Evolutionary conservation across 2,888 invertebrate genomes (phyloP).

Genomic region (Drosophila maculinotata): DNA sequence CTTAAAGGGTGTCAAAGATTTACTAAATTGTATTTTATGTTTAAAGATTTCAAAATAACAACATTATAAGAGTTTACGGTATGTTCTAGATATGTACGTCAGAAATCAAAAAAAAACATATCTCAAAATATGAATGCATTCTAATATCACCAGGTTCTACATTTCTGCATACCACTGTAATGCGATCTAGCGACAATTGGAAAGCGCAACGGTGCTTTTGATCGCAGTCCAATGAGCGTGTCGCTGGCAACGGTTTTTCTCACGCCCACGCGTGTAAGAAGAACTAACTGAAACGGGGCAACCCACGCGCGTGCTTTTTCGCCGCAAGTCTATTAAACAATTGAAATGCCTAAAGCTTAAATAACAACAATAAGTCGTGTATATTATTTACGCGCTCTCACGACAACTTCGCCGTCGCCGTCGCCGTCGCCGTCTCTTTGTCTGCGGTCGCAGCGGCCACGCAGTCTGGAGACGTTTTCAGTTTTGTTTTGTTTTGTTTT

Average conservation of each 20-base stretch:
- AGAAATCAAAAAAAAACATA: too few relatives aligned
- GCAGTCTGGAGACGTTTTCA: conserved; percentile 57
- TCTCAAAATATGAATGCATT: too few relatives aligned
- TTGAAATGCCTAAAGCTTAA: conserved; percentile 60
- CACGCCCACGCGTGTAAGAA: conserved; percentile 51
- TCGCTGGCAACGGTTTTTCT: conserved; percentile 40
- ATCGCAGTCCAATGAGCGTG: conserved; percentile 1
- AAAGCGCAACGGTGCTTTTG: conserved; percentile 26
- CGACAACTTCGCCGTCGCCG: conserved; percentile 4
- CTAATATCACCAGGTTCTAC: too few relatives aligned
- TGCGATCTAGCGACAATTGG: conserved; percentile 3
- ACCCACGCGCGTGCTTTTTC: conserved; percentile 63
- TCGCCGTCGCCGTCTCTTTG: conserved; percentile 39
- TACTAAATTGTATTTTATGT: too few relatives aligned
- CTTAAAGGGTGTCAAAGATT: too few relatives aligned
- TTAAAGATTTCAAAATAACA: too few relatives aligned
- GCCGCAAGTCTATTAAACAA: conserved; percentile 61
- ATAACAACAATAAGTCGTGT: conserved; percentile 21
- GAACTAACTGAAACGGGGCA: conserved; percentile 9
- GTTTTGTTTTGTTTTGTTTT: too few relatives aligned
- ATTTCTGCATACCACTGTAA: neutral
- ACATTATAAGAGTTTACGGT: too few relatives aligned
- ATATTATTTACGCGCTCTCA: conserved; percentile 29
- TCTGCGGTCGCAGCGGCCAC: conserved; percentile 49
- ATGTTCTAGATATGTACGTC: too few relatives aligned